Percentiles rank a stretch among this genome's conserved stretches.
phyloP scores from a whole-genome alignment of 2,797 vertebrate genomes.

The Acanthopagrus latus region DNA sequence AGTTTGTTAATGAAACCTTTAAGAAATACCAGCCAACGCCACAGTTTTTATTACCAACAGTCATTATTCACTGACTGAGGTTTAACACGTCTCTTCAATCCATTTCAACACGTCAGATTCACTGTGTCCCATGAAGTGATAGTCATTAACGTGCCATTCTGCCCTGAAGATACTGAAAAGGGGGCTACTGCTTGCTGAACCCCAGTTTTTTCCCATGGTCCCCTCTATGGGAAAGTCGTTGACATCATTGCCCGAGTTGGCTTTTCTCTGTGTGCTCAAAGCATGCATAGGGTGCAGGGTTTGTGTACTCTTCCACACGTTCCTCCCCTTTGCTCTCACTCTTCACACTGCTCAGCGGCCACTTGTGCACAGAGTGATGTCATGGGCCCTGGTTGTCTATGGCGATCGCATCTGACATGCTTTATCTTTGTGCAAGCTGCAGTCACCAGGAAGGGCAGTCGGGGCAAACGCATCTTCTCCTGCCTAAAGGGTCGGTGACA shows the following conservation, averaged over 20 bases:
- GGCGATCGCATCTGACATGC: constrained; percentile 84
- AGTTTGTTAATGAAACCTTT: background rate
- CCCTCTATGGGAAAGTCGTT: constrained; percentile 82
- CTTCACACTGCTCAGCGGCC: constrained; percentile 66
- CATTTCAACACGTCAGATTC: constrained; percentile 42
- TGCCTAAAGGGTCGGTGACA: constrained; percentile 66
- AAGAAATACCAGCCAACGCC: background rate
- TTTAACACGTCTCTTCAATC: constrained; percentile 28
- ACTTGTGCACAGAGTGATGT: constrained; percentile 85
- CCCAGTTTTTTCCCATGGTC: constrained; percentile 72
- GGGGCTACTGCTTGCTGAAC: constrained; percentile 65
- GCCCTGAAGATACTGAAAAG: constrained; percentile 70
- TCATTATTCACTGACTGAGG: background rate
- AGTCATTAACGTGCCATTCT: constrained; percentile 78
- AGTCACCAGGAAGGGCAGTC: constrained; percentile 66
- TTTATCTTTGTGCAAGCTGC: constrained; percentile 88
- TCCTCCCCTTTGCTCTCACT: constrained; percentile 70
- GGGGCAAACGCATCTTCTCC: constrained; percentile 71
- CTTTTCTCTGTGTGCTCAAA: constrained; percentile 81
- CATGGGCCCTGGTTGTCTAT: constrained; percentile 78
- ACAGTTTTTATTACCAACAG: background rate
- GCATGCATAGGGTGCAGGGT: constrained; percentile 77
- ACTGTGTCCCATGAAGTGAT: constrained; percentile 58
- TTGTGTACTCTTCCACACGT: constrained; percentile 77
- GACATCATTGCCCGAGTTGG: constrained; percentile 83